Evolutionary conservation across 2,888 invertebrate genomes (phyloP), one percentile per base, ranked within the genome.

Genomic region (Nineta flava): DNA sequence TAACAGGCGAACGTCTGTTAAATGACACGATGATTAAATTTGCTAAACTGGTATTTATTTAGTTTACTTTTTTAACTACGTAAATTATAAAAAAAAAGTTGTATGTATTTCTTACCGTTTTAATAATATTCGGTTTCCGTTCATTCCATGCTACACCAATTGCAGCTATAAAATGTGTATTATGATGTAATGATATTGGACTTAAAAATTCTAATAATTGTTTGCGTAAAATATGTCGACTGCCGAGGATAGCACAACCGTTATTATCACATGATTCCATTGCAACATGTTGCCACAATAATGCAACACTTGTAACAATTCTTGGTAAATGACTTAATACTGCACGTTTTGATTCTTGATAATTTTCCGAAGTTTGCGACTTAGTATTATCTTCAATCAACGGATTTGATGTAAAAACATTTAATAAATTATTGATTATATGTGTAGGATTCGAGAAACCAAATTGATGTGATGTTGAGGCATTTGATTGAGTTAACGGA

Each of bases 81-180:
- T n/a, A n/a, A 26, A 26, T 26, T 6, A 26, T 3, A 7, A 26
- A 26, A 26, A 26, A 26, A 26, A 26, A 5, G 2, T 26, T 26
- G 4, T 26, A 6, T 9, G 47, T 50, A 52, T 38, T 35, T n/a
- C 38, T 38, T 38, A 38, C 38, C 38, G 38, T 38, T 15, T 38
- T 38, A n/a, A 15, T 15, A 13, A 38, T 15, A 38, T n/a, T 15
- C 4, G 38, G 15, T 13, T 77, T 71, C 49, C 79, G 67, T 57
- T 88, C 84, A 62, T 83, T 81, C 91, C 91, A 92, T 31, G 87
- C 87, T 6, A 88, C 82, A 1, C 88, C 84, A 52, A 91, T 76
- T 2, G 90, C 85, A 7, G 85, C 83, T 51, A 92, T 68, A 58
- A 92, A 84, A 61, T 83, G 83, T 13, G 79, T 73, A 10, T 87